Evolutionary conservation across 2,113 vertebrate species (phyloP).

Genomic region (Pao palembangensis): DNA sequence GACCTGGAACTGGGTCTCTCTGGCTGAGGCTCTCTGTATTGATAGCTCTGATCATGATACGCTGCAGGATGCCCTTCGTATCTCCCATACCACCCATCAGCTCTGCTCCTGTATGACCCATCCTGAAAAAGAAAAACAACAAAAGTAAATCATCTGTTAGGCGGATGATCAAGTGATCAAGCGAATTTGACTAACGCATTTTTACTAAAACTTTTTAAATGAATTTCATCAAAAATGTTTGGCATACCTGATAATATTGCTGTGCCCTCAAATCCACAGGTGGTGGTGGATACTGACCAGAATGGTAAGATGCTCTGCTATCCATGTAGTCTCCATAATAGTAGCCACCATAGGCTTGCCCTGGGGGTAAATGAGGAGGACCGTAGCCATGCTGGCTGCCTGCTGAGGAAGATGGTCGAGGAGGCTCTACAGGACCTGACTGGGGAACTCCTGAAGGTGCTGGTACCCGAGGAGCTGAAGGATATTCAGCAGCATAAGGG

Average conservation of each 20-base stretch:
- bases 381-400: constrained; percentile 77
- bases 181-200: background rate
- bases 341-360: constrained; percentile 64
- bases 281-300: constrained; percentile 72
- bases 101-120: constrained; percentile 75
- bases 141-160: background rate
- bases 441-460: constrained; percentile 42
- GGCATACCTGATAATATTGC: constrained; percentile 85
- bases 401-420: constrained; percentile 73
- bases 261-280: constrained; percentile 78
- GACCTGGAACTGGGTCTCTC: constrained; percentile 84
- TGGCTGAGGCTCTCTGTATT: constrained; percentile 78
- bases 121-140: constrained; percentile 56
- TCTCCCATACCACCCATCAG: constrained; percentile 79
- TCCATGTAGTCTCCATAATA: constrained; percentile 79
- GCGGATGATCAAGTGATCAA: background rate
- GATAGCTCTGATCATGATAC: constrained; percentile 77
- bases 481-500: constrained; percentile 37
- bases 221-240: background rate
- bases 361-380: constrained; percentile 50
- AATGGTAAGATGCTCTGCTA: constrained; percentile 69
- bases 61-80: constrained; percentile 70
- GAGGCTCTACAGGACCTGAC: constrained; percentile 66
- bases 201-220: background rate
- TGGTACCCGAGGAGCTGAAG: constrained; percentile 50